Evolutionary conservation across 1,140 invertebrate species (phyloP).

Genomic region (Ylistrum balloti): DNA sequence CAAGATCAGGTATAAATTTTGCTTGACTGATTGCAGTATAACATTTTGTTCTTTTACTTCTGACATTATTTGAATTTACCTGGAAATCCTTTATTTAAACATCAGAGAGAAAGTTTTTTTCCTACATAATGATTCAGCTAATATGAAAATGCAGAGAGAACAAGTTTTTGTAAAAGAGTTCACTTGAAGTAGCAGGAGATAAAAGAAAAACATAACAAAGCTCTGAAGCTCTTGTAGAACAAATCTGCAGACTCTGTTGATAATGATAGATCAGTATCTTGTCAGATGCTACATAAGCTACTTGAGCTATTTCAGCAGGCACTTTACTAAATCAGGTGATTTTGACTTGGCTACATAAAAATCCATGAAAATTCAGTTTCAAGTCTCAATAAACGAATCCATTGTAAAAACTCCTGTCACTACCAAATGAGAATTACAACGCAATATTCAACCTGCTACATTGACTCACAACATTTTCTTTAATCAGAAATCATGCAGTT

Average conservation of each 20-base stretch:
- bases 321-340: background rate
- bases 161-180: background rate
- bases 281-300: background rate
- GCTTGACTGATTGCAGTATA: background rate
- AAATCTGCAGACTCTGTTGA: background rate
- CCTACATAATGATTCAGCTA: background rate
- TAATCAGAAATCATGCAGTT: background rate
- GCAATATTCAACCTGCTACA: constrained; percentile 17
- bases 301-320: background rate
- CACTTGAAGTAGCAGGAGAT: background rate
- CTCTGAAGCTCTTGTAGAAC: background rate
- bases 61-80: background rate
- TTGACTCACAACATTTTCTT: constrained; percentile 28
- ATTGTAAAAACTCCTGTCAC: background rate
- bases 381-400: constrained; percentile 23
- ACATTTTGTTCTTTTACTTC: background rate
- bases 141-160: background rate
- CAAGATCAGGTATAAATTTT: too few species aligned
- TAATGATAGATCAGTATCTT: background rate
- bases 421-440: constrained; percentile 26
- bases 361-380: constrained; percentile 13
- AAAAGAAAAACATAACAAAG: background rate
- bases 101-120: background rate
- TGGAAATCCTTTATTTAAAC: background rate
- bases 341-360: constrained; percentile 6